Conservation (phyloP, 2,888 invertebrate species). For the Eupelmus urozonus region DNA sequence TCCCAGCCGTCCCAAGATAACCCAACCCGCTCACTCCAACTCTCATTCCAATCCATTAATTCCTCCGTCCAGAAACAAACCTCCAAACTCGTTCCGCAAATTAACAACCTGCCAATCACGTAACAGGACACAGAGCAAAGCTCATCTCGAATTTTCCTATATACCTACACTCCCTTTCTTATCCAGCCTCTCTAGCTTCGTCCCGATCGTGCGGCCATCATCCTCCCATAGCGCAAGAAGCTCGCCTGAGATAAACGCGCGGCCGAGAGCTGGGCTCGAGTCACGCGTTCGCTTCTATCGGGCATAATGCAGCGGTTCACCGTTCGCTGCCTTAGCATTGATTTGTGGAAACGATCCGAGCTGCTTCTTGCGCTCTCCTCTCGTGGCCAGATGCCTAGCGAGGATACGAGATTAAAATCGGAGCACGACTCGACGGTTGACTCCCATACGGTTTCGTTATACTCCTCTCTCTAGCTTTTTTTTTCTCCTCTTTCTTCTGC, state of each 20-base stretch:
- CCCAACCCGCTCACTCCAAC: no score
- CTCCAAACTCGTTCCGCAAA: no score
- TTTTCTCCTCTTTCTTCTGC: not conserved
- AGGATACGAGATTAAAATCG: constrained; percentile 54
- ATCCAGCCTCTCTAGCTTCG: constrained; percentile 43
- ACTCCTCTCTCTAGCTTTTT: constrained; percentile 5
- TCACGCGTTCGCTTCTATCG: constrained; percentile 55
- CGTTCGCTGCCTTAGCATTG: constrained; percentile 48
- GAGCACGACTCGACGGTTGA: constrained; percentile 9
- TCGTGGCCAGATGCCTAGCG: constrained; percentile 45
- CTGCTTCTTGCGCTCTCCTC: constrained; percentile 24
- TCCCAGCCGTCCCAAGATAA: no score
- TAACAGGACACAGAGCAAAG: no score
- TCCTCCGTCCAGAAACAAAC: no score
- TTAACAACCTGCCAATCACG: no score
- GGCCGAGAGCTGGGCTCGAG: constrained; percentile 21
- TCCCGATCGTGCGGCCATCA: constrained; percentile 50
- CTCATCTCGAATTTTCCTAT: no score
- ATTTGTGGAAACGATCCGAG: constrained; percentile 60
- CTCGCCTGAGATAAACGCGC: not conserved
- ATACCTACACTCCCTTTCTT: constrained; percentile 54
- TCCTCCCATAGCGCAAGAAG: constrained; percentile 23
- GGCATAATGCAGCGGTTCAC: constrained; percentile 45
- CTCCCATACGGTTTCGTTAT: constrained; percentile 16
- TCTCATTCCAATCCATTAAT: no score